Evolutionary conservation across 2,888 invertebrate genomes (phyloP).

Genomic region (Germaria angustata): DNA sequence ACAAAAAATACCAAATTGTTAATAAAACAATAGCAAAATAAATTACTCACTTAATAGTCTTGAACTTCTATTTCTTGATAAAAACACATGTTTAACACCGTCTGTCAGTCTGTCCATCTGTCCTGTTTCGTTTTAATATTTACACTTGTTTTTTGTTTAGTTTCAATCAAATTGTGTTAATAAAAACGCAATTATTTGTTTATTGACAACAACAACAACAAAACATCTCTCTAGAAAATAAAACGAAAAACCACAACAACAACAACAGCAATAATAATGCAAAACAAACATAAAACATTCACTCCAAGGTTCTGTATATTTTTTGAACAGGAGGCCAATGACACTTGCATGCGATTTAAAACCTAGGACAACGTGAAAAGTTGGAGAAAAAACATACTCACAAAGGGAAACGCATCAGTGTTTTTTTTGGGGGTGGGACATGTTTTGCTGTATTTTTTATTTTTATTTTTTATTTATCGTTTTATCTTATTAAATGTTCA

Average conservation of each 20-base stretch:
- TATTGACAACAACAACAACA: conserved; percentile 38
- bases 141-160: conserved; percentile 24
- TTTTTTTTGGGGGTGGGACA: conserved; percentile 48
- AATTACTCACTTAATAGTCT: not conserved
- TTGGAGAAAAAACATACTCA: not conserved
- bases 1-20: conserved; percentile 43
- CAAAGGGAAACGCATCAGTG: conserved; percentile 42
- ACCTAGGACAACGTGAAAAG: conserved; percentile 63
- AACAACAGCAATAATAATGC: not conserved
- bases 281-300: conserved; percentile 35
- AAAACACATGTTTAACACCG: not conserved
- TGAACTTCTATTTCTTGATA: not conserved
- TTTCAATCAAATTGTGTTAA: conserved; percentile 54
- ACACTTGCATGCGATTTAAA: conserved; percentile 39
- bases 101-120: not conserved
- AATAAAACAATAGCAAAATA: conserved; percentile 15
- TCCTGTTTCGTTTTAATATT: conserved; percentile 6
- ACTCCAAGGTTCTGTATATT: conserved; percentile 56
- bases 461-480: not conserved
- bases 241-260: conserved; percentile 11
- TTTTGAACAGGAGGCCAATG: conserved; percentile 49
- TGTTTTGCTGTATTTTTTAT: not conserved
- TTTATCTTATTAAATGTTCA: conserved; percentile 13
- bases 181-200: conserved; percentile 57
- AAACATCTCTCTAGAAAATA: conserved; percentile 38